Percentiles rank a stretch among this genome's conserved stretches.
Evolutionary conservation across 1,140 invertebrate genomes (phyloP).

Genomic region (Aphis gossypii): DNA sequence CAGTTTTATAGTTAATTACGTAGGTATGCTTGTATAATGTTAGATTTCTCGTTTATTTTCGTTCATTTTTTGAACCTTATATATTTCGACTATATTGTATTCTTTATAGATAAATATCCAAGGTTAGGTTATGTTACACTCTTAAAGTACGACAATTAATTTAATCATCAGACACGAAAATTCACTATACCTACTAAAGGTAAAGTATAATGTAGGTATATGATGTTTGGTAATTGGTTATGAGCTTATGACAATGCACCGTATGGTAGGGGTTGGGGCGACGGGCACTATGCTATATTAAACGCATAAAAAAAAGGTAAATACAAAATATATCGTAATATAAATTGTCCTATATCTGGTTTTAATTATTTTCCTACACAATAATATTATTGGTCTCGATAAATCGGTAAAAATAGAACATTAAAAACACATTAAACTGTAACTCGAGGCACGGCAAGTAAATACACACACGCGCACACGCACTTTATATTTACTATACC

Average conservation of each 20-base stretch:
- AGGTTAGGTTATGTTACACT: neutral
- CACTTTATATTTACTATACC: neutral
- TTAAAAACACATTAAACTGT: constrained; percentile 30
- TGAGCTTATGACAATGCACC: neutral
- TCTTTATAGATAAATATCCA: too few relatives aligned
- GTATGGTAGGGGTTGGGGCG: neutral
- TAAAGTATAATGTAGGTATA: neutral
- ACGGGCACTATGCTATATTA: neutral
- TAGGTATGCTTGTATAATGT: too few relatives aligned
- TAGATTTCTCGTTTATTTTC: too few relatives aligned
- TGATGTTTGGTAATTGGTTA: neutral
- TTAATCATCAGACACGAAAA: neutral
- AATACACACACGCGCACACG: neutral
- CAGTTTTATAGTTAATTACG: too few relatives aligned
- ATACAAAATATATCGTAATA: neutral
- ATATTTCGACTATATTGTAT: too few relatives aligned
- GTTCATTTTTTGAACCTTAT: too few relatives aligned
- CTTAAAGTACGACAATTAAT: neutral
- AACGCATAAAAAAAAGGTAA: neutral
- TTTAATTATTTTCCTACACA: neutral
- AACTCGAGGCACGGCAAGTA: neutral
- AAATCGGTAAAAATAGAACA: neutral
- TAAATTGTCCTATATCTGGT: neutral
- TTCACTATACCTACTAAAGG: neutral
- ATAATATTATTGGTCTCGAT: neutral